Percentiles rank a stretch among this genome's conserved stretches.
Evolutionary conservation across 1,140 invertebrate genomes (phyloP).

Genomic region (Drosophila parvula): DNA sequence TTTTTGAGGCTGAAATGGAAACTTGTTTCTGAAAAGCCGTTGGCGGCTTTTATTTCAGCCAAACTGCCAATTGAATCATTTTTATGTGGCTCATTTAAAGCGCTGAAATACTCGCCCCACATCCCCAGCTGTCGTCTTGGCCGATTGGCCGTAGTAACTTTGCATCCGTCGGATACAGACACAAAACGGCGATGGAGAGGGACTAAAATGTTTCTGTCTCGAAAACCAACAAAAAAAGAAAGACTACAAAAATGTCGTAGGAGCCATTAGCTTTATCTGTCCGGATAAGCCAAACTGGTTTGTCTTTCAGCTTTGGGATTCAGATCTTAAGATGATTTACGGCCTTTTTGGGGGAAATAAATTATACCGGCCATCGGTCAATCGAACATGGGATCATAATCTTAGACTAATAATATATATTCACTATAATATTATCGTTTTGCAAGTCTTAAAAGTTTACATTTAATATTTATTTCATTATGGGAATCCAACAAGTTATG

Average conservation of each 20-base stretch:
- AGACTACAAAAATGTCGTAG: conserved; percentile 45
- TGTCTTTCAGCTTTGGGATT: conserved; percentile 9
- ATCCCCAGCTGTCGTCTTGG: conserved; percentile 64
- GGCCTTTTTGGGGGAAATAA: neutral
- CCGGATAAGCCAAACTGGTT: conserved; percentile 42
- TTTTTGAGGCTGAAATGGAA: conserved; percentile 27
- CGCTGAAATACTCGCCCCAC: conserved; percentile 72
- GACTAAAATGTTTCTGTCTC: conserved; percentile 14
- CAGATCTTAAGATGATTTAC: conserved; percentile 37
- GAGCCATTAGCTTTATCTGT: conserved; percentile 58
- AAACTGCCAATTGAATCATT: conserved; percentile 80
- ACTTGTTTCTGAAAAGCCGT: conserved; percentile 64
- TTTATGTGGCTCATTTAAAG: conserved; percentile 72
- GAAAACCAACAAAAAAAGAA: conserved; percentile 27
- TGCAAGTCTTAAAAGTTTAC: neutral
- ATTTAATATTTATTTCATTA: neutral
- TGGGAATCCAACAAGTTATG: neutral
- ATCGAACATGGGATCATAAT: neutral
- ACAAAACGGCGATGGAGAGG: conserved; percentile 1
- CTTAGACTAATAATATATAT: too few relatives aligned
- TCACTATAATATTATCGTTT: neutral
- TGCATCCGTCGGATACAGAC: conserved; percentile 38
- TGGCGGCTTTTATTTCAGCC: conserved; percentile 72
- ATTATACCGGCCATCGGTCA: conserved; percentile 6
- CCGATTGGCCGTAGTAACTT: conserved; percentile 66